These are phyloP conservation scores for Geococcyx californianus DNA, from an alignment of 2,113 vertebrate genomes.

Conservation along the genomic window DNA sequence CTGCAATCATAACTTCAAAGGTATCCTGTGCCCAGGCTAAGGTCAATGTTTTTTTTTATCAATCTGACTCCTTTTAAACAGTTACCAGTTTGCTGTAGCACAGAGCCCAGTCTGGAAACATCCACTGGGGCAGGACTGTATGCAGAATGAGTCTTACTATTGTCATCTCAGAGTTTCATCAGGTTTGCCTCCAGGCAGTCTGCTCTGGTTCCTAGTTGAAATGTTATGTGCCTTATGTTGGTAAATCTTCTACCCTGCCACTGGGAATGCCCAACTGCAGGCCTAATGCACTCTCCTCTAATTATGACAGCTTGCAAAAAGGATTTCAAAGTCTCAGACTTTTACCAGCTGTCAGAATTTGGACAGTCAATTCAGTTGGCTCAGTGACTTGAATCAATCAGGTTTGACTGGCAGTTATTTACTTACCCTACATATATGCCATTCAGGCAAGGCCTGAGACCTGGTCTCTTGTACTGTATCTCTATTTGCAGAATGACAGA, in stretches of 20 bases:
- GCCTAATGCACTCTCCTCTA: not conserved
- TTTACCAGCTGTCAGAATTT: conserved; percentile 49
- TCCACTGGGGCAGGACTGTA: not conserved
- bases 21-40: not conserved
- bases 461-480: not conserved
- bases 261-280: not conserved
- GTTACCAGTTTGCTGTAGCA: not conserved
- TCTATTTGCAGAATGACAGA: not conserved
- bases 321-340: conserved; percentile 1
- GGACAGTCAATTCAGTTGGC: conserved; percentile 26
- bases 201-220: not conserved
- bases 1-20: not conserved
- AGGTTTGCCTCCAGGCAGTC: not conserved
- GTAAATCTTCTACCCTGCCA: not conserved
- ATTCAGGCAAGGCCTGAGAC: not conserved
- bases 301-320: conserved; percentile 17
- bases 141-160: not conserved
- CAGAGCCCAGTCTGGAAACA: not conserved
- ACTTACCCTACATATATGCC: not conserved
- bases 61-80: not conserved
- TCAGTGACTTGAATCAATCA: conserved; percentile 31
- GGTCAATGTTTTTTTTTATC: not conserved
- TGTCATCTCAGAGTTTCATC: not conserved
- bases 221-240: not conserved
- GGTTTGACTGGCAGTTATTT: conserved; percentile 34